Evolutionary conservation across 2,113 vertebrate species (phyloP).

Genomic region (Gambusia holbrooki): DNA sequence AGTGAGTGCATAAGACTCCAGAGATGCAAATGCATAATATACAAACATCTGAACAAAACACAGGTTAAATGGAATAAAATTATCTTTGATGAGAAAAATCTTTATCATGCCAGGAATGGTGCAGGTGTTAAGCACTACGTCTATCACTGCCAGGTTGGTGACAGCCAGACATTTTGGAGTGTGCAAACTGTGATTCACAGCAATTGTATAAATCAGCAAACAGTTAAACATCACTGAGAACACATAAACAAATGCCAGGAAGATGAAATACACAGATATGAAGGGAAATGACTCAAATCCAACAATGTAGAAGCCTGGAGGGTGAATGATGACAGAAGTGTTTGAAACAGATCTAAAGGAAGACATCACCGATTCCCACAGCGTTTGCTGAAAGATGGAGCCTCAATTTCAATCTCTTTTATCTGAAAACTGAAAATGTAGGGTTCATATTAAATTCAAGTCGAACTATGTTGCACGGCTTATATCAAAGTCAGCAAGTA

Average conservation of each 20-base stretch:
- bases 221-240: conserved; percentile 65
- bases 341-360: conserved; percentile 32
- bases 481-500: no score
- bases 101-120: conserved; percentile 74
- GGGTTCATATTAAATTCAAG: background rate
- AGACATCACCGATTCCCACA: conserved; percentile 44
- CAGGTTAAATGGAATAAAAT: conserved; percentile 66
- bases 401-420: background rate
- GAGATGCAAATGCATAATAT: conserved; percentile 42
- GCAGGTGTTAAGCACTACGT: conserved; percentile 59
- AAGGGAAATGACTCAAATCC: conserved; percentile 57
- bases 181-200: conserved; percentile 58
- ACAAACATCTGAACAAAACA: conserved; percentile 71
- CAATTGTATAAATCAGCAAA: conserved; percentile 63
- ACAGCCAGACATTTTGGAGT: conserved; percentile 74
- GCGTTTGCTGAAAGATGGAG: background rate
- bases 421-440: background rate
- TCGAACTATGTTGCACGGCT: no score
- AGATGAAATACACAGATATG: conserved; percentile 65
- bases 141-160: conserved; percentile 69
- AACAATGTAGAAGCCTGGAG: conserved; percentile 73
- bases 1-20: conserved; percentile 69
- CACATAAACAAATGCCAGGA: conserved; percentile 61
- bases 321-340: conserved; percentile 60
- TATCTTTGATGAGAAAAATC: conserved; percentile 58